Evolutionary conservation across 2,113 vertebrate genomes (phyloP).

Genomic region (Litocranius walleri): DNA sequence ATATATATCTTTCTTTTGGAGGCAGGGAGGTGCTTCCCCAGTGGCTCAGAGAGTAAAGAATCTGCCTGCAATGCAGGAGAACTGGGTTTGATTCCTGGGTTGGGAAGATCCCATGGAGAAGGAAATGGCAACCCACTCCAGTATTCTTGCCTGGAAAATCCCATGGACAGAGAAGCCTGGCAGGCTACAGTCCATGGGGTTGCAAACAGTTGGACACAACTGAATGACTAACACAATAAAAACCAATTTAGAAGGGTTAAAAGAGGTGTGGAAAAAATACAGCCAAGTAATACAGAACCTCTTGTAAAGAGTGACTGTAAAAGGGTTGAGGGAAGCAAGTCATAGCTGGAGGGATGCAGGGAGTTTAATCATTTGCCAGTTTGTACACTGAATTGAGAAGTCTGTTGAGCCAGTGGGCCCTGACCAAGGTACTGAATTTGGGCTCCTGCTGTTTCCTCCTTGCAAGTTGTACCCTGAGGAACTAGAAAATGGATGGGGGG

Average conservation of each 20-base stretch:
- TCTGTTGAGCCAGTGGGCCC: too few relatives aligned
- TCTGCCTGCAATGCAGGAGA: neutral
- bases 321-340: neutral
- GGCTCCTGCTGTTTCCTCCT: neutral
- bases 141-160: neutral
- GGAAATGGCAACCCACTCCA: neutral
- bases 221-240: neutral
- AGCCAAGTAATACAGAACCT: neutral
- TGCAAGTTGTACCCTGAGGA: neutral
- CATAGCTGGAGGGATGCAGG: neutral
- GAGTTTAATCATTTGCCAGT: neutral
- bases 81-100: neutral
- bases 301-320: neutral
- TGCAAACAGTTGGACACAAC: neutral
- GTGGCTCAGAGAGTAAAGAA: neutral
- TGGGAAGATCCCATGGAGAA: neutral
- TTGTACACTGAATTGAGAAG: neutral
- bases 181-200: neutral
- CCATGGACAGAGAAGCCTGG: neutral
- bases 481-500: neutral
- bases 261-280: neutral
- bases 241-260: neutral
- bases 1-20: neutral
- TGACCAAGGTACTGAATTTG: neutral
- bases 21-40: rapidly evolving